Evolutionary conservation across 1,140 invertebrate species (phyloP), one percentile per base, ranked within the genome.

Genomic region (Hermetia illucens): DNA sequence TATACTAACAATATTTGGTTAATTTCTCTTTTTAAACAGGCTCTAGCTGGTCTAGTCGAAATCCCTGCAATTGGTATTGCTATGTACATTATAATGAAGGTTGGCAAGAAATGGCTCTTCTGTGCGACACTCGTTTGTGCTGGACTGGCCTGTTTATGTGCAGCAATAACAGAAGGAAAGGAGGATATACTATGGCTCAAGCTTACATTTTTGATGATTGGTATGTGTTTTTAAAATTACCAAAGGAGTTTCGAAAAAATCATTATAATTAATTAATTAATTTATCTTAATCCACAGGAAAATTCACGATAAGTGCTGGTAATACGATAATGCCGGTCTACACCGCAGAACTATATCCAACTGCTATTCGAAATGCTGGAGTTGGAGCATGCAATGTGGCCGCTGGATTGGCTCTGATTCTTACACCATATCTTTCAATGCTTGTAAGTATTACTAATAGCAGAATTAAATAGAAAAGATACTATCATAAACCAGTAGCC

Each of bases 261-360:
- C 15, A 16, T 33, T 10, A 6, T 15, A 33, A 33, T n/a, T n/a
- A 35, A 36, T 20, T 36, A 2, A 21, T 20, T 36, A 18, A 36
- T 36, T 27, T 20, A 8, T n/a, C 8, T 17, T 38, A 3, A 18
- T 16, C 37, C 21, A 43, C 54, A 34, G 68, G 63, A 20, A 79
- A 79, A 58, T 78, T 80, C 46, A 70, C 74, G 3, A 75, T 79
- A 19, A 74, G 74, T 24, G 69, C 73, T 2, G 74, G 75, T 2
- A 80, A 82, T 47, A 77, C 76, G 43, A 72, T 80, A 39, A 64
- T 80, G 61, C 77, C 77, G 0, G 76, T 80, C 8, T 82, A 74
- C 46, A 80, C 77, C 2, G 77, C 77, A 2, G 78, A 82, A 55
- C 54, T 81, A 4, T 82, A 79, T 61, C 78, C 78, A 2, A 82